A percentile compares a stretch with the other conserved stretches of the same genome.
Conservation (phyloP, 2,113 vertebrate genomes). For the Chiloscyllium plagiosum region DNA sequence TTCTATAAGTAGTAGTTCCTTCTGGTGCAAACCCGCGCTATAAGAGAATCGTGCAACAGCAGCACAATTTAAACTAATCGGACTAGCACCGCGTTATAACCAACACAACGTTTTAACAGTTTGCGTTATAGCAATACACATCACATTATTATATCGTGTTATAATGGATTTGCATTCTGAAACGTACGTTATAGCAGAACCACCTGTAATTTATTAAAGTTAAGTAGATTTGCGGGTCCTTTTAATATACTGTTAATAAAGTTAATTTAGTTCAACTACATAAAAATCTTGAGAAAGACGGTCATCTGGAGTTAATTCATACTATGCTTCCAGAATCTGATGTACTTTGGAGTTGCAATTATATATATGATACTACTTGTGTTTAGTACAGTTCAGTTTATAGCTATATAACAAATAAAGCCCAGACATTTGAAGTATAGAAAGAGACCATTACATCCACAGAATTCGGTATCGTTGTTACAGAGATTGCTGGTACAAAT, state of each 20-base stretch:
- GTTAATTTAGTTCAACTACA: background rate
- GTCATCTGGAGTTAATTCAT: background rate
- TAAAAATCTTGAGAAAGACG: background rate
- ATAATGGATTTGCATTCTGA: too few species aligned
- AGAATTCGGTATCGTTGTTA: background rate
- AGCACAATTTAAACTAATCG: too few species aligned
- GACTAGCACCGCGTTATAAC: too few species aligned
- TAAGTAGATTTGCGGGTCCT: background rate
- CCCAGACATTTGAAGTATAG: background rate
- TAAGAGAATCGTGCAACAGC: too few species aligned
- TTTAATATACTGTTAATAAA: background rate
- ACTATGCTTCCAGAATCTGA: background rate
- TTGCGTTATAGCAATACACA: too few species aligned
- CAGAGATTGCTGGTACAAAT: background rate
- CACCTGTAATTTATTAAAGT: background rate
- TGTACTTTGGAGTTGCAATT: background rate
- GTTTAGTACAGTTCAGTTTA: background rate
- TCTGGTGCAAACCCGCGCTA: too few species aligned
- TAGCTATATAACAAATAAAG: background rate
- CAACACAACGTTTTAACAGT: too few species aligned
- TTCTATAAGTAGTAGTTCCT: too few species aligned
- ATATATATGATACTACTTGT: background rate
- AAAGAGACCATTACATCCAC: background rate
- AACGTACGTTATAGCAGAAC: too few species aligned
- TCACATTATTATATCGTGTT: too few species aligned